Conservation (phyloP, 2,797 vertebrate species). For the Remorina albescens region DNA sequence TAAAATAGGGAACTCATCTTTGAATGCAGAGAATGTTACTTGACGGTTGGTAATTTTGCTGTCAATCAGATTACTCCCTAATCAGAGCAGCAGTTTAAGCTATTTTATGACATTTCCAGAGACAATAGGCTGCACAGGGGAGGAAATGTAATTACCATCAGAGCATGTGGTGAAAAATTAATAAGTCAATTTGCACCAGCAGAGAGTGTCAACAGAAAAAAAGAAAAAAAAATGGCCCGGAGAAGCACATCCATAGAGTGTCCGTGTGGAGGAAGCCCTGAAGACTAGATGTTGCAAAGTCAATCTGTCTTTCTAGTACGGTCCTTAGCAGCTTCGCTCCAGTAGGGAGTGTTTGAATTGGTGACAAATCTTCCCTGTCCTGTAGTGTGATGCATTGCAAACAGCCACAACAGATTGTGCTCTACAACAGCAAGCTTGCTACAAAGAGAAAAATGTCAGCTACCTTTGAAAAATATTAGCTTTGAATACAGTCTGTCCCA, state of each 20-base stretch:
- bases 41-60: constrained; percentile 80
- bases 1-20: constrained; percentile 67
- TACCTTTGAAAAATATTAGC: constrained; percentile 70
- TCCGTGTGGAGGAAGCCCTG: constrained; percentile 62
- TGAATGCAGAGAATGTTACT: constrained; percentile 74
- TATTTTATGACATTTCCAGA: constrained; percentile 83
- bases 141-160: constrained; percentile 83
- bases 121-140: constrained; percentile 78
- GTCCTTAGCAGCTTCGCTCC: constrained; percentile 58
- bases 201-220: constrained; percentile 73
- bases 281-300: constrained; percentile 61
- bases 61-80: constrained; percentile 82
- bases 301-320: constrained; percentile 66
- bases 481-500: constrained; percentile 59
- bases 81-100: constrained; percentile 79
- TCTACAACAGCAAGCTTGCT: constrained; percentile 53
- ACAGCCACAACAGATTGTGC: constrained; percentile 64
- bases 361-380: constrained; percentile 75
- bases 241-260: constrained; percentile 65
- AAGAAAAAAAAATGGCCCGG: constrained; percentile 51
- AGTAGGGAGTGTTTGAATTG: constrained; percentile 62
- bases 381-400: constrained; percentile 69
- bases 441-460: constrained; percentile 63
- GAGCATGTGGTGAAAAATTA: constrained; percentile 82
- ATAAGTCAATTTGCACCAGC: constrained; percentile 82